Conservation (phyloP, 2,113 vertebrate genomes). For the Stigmatopora nigra region DNA sequence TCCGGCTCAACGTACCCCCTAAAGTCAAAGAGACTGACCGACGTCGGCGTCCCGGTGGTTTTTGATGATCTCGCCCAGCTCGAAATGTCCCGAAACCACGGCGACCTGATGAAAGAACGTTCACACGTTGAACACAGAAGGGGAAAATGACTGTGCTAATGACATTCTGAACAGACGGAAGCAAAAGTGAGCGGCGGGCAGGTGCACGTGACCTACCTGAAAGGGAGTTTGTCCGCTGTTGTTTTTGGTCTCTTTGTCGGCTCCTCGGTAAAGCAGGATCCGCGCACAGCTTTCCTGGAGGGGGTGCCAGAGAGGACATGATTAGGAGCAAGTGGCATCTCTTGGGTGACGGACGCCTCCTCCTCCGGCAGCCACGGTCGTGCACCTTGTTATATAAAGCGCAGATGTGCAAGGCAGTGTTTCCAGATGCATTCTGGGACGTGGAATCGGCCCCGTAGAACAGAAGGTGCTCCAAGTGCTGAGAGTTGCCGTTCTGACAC, state of each 20-base stretch:
- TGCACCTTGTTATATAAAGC: constrained; percentile 89
- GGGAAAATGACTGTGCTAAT: no score
- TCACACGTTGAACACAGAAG: background rate
- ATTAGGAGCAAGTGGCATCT: no score
- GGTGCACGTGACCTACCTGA: constrained; percentile 86
- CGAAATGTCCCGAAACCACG: constrained; percentile 88
- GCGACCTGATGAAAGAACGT: constrained; percentile 71
- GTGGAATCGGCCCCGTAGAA: constrained; percentile 85
- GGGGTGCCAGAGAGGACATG: no score
- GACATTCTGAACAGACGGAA: no score
- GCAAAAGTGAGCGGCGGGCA: no score
- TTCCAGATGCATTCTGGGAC: constrained; percentile 87
- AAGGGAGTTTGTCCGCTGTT: constrained; percentile 85
- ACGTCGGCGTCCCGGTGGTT: constrained; percentile 82
- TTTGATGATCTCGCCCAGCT: constrained; percentile 86
- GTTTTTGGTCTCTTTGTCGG: constrained; percentile 84
- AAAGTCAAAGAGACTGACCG: constrained; percentile 66
- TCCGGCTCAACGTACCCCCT: no score
- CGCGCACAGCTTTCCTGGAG: constrained; percentile 82
- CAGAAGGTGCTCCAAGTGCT: constrained; percentile 87
- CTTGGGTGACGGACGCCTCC: no score
- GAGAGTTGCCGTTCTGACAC: constrained; percentile 82
- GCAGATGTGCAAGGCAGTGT: constrained; percentile 89
- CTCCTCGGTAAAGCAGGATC: constrained; percentile 83
- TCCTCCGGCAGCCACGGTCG: no score